Percentiles rank a stretch among this genome's conserved stretches.
phyloP scores from a whole-genome alignment of 37 sponge, comb jelly and placozoan genomes.

The Bolinopsis microptera region DNA sequence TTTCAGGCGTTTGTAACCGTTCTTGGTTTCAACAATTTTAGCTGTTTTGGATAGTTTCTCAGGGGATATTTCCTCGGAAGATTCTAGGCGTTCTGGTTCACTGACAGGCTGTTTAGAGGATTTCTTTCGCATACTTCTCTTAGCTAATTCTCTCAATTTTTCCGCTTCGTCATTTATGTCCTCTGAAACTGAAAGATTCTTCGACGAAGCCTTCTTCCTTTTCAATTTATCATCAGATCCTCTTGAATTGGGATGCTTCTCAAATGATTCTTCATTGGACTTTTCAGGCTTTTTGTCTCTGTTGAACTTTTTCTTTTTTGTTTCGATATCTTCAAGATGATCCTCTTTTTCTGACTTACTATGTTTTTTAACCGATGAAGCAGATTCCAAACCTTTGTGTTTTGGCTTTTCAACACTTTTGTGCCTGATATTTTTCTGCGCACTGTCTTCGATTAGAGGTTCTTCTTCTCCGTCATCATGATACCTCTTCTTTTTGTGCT shows the following conservation, averaged over 20 bases:
- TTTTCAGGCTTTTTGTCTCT: background rate
- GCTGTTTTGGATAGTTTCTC: background rate
- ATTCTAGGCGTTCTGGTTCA: background rate
- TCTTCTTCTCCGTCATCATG: background rate
- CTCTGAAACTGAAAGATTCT: background rate
- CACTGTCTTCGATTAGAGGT: background rate
- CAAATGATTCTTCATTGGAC: background rate
- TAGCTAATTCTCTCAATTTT: background rate
- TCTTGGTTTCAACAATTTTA: background rate
- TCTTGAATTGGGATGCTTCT: background rate
- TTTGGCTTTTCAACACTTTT: background rate
- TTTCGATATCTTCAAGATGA: background rate
- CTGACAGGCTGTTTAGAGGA: background rate
- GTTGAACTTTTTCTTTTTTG: background rate
- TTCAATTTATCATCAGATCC: background rate
- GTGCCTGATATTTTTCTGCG: too few species aligned
- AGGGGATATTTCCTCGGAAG: background rate
- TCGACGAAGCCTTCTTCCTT: background rate
- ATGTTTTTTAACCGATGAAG: background rate
- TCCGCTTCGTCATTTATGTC: background rate
- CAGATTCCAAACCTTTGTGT: background rate
- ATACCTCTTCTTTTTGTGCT: slow-evolving; percentile 4
- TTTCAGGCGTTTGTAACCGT: background rate
- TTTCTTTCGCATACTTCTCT: background rate
- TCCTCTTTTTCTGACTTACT: background rate